These are phyloP conservation scores for Pissodes strobi DNA, from an alignment of 1,140 invertebrate species.

Conservation along the genomic window DNA sequence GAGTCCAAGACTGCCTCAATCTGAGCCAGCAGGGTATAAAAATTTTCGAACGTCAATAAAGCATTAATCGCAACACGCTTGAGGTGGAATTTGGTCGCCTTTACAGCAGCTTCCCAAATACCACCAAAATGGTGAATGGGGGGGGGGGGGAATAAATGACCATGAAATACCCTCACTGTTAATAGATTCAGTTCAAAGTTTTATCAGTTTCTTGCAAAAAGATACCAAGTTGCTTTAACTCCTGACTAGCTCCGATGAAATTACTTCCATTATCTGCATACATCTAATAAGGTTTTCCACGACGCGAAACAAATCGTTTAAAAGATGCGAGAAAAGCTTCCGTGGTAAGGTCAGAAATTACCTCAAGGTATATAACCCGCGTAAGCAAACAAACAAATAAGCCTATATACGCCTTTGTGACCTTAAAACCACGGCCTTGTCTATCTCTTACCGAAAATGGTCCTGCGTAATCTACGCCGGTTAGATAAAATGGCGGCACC, in stretches of 20 bases:
- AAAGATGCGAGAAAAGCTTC: no score
- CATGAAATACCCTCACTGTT: background rate
- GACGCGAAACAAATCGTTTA: constrained; percentile 44
- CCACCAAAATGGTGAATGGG: no score
- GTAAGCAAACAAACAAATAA: constrained; percentile 7
- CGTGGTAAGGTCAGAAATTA: constrained; percentile 43
- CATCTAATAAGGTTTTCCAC: constrained; percentile 30
- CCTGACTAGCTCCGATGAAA: background rate
- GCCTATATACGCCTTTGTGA: constrained; percentile 2
- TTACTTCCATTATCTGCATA: constrained; percentile 24
- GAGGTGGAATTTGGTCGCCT: no score
- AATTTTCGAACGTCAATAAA: background rate
- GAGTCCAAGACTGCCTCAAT: no score
- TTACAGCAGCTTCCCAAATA: no score
- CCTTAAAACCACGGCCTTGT: constrained; percentile 12
- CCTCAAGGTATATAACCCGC: constrained; percentile 49
- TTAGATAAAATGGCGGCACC: constrained; percentile 37
- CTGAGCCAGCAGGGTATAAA: no score
- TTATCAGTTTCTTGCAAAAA: background rate
- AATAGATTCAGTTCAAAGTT: background rate
- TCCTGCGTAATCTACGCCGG: constrained; percentile 42
- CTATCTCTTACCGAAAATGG: no score
- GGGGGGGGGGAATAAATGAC: background rate
- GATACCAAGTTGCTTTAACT: no score
- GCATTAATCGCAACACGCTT: no score